Evolutionary conservation across 2,888 invertebrate species (phyloP), one percentile per base, ranked within the genome.

Genomic region (Hemistola chrysoprasaria): DNA sequence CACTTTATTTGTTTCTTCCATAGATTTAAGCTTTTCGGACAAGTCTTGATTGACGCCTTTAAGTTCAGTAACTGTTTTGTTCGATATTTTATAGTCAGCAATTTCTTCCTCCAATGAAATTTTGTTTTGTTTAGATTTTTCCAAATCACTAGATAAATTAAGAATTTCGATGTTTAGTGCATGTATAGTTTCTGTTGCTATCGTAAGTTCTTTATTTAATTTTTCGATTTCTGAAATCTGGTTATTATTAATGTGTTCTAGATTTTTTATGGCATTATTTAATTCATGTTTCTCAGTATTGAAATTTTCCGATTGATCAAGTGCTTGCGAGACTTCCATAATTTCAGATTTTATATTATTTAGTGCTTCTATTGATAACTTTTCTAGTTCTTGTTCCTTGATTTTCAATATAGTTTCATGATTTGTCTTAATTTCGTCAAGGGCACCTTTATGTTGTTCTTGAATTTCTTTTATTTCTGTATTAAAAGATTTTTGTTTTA

Each of bases 241-340:
- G 47, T 49, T 41, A 27, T 21, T 44, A 47, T 53, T 57, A 30
- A 40, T 25, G 7, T 23, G 27, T 30, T 54, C 60, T 8, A 59
- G 41, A 38, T 48, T 56, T 20, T 47, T 47, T n/a, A 61, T 8
- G 47, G 59, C 49, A 11, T 53, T 42, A 25, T 43, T 35, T 7
- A 55, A 29, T 8, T 40, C 20, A 2, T 32, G 44, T 34, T 47
- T 51, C 1, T 50, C 47, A 4, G n/a, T 37, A 1, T 23, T 25
- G 20, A 41, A 11, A 22, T 45, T 34, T 7, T 22, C 23, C 24
- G 42, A 39, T 20, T 42, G 40, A 6, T 47, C 44, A 11, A 39
- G n/a, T 2, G 33, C 16, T 16, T 16, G 16, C 4, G 16, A 2
- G 4, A 16, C 3, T 16, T 4, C 3, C 4, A 4, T 16, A 16